Evolutionary conservation across 2,888 invertebrate species (phyloP).

Genomic region (Aspidapion aeneum): DNA sequence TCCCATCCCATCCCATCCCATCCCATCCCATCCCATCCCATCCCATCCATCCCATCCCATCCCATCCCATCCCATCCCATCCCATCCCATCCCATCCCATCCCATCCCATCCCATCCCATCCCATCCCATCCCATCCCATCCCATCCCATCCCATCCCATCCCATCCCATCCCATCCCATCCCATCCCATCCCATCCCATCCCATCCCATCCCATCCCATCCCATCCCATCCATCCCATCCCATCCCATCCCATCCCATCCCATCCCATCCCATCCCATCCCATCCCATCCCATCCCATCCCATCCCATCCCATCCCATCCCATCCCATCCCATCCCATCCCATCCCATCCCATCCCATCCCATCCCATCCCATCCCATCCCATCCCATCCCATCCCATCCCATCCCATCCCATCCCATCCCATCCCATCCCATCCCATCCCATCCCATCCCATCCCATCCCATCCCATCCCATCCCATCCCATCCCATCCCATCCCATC

Average conservation of each 20-base stretch:
- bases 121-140: too few species aligned
- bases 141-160: too few species aligned
- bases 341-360: conserved; percentile 8
- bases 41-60: too few species aligned
- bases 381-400: conserved; percentile 9
- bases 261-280: neutral
- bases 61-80: too few species aligned
- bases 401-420: conserved; percentile 1
- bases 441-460: conserved; percentile 14
- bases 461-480: conserved; percentile 15
- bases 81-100: too few species aligned
- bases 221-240: too few species aligned
- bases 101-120: too few species aligned
- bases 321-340: conserved; percentile 10
- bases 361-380: conserved; percentile 8
- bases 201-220: neutral
- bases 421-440: neutral
- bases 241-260: neutral
- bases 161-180: neutral
- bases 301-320: conserved; percentile 7
- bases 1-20: too few species aligned
- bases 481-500: conserved; percentile 8
- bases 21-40: too few species aligned
- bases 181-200: neutral
- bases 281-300: neutral